Evolutionary conservation across 2,797 vertebrate genomes (phyloP).

Genomic region (Numenius phaeopus): DNA sequence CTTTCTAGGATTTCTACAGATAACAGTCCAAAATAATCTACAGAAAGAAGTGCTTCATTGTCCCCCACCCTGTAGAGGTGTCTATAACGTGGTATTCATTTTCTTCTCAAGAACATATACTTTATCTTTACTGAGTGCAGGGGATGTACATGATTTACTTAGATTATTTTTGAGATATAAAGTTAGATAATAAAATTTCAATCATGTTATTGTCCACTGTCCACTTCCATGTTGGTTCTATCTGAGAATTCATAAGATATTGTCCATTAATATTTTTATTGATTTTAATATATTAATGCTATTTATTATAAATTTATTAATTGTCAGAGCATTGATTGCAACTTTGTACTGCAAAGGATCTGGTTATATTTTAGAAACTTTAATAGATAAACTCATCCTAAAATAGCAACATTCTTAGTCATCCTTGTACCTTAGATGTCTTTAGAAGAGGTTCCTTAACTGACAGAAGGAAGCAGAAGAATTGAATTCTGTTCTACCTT

Average conservation of each 20-base stretch:
- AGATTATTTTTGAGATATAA: neutral
- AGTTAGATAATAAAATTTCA: neutral
- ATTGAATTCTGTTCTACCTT: neutral
- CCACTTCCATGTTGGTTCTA: neutral
- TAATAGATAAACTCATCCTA: neutral
- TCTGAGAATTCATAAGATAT: neutral
- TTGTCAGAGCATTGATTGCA: neutral
- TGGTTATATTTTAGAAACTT: neutral
- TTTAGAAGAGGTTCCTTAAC: neutral
- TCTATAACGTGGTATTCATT: neutral
- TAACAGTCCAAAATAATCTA: neutral
- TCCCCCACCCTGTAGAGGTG: neutral
- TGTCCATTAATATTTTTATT: neutral
- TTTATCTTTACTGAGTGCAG: neutral
- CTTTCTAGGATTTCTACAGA: neutral
- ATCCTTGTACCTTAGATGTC: neutral
- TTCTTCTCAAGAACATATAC: neutral
- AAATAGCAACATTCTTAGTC: neutral
- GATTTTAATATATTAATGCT: neutral
- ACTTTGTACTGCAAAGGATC: neutral
- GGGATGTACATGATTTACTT: neutral
- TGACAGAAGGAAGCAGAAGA: neutral
- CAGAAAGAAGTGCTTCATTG: neutral
- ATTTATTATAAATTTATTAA: conserved; percentile 7
- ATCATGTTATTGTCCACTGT: neutral